phyloP scores from a whole-genome alignment of 1,140 invertebrate genomes.

The Marisa cornuarietis region DNA sequence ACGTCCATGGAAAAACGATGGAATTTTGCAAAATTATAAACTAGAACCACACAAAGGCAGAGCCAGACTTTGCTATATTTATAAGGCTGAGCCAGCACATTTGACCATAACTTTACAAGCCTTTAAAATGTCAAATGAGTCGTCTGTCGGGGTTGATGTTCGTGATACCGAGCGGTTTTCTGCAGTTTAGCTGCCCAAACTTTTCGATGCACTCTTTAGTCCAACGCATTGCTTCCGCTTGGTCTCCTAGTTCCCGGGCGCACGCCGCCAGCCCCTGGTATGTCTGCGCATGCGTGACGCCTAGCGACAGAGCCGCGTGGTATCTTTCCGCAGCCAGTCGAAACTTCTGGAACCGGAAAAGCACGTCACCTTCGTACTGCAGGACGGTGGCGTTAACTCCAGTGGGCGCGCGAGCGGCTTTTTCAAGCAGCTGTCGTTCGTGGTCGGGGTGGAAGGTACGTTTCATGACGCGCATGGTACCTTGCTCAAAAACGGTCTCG shows the following conservation, averaged over 20 bases:
- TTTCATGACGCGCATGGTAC: conserved; percentile 46
- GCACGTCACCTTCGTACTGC: conserved; percentile 51
- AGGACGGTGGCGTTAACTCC: conserved; percentile 49
- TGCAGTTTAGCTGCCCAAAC: neutral
- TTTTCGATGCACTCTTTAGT: neutral
- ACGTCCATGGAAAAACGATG: too few relatives aligned
- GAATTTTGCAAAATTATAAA: too few relatives aligned
- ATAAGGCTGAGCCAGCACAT: too few relatives aligned
- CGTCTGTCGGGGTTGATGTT: neutral
- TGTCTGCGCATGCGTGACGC: neutral
- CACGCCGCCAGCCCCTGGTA: conserved; percentile 20
- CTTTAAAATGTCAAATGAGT: too few relatives aligned
- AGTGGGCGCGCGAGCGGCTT: conserved; percentile 29
- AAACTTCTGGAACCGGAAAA: conserved; percentile 39
- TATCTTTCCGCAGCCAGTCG: conserved; percentile 41
- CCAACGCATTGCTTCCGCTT: neutral
- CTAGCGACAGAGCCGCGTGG: conserved; percentile 10
- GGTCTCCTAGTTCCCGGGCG: neutral
- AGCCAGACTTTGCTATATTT: too few relatives aligned
- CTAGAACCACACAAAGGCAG: too few relatives aligned
- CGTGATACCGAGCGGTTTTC: neutral
- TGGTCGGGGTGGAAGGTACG: conserved; percentile 25
- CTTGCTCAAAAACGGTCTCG: conserved; percentile 44
- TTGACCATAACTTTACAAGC: too few relatives aligned
- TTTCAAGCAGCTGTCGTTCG: conserved; percentile 29